Evolutionary conservation across 1,140 invertebrate genomes (phyloP).

Genomic region (Nephotettix cincticeps): DNA sequence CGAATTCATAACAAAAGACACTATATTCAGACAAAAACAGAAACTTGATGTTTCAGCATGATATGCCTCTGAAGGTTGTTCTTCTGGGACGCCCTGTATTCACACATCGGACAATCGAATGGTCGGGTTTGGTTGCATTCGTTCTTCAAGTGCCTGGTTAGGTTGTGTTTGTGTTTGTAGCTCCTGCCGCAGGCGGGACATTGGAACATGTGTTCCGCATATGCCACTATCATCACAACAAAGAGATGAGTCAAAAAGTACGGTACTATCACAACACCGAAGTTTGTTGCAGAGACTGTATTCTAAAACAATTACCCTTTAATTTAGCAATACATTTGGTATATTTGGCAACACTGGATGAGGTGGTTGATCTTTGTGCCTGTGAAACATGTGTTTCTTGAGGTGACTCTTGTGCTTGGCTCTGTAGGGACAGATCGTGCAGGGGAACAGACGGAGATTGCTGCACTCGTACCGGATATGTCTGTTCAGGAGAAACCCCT

Average conservation of each 20-base stretch:
- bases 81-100: conserved; percentile 46
- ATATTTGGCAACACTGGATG: neutral
- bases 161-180: conserved; percentile 34
- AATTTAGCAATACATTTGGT: neutral
- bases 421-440: conserved; percentile 26
- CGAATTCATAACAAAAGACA: too few relatives aligned
- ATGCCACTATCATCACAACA: neutral
- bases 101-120: conserved; percentile 56
- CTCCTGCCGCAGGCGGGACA: conserved; percentile 45
- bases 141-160: conserved; percentile 51
- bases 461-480: conserved; percentile 55
- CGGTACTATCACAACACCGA: too few relatives aligned
- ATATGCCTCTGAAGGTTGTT: conserved; percentile 45
- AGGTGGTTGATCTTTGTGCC: neutral
- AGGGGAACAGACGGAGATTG: conserved; percentile 39
- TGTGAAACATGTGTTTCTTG: conserved; percentile 26
- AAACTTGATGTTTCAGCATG: too few relatives aligned
- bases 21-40: too few relatives aligned
- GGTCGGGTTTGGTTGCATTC: conserved; percentile 58
- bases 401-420: conserved; percentile 44
- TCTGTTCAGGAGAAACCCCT: neutral
- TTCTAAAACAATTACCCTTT: too few relatives aligned
- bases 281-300: neutral
- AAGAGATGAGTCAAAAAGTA: too few relatives aligned
- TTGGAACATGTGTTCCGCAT: neutral